Conservation (phyloP, 2,113 vertebrate species). For the Coreoperca whiteheadi region DNA sequence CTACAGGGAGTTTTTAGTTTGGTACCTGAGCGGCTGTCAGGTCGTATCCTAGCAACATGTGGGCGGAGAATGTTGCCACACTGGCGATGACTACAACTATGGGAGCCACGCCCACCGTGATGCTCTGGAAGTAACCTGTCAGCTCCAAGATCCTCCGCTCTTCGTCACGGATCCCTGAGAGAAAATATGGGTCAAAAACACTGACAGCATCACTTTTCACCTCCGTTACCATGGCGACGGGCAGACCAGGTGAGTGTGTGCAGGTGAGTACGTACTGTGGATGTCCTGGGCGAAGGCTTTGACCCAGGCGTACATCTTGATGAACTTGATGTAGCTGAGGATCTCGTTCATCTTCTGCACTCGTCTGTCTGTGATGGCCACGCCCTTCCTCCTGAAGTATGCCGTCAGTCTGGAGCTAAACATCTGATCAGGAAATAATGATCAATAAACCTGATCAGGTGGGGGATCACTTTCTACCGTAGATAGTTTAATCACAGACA, state of each 20-base stretch:
- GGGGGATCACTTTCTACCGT: not conserved
- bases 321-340: slow-evolving; percentile 94
- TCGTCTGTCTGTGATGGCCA: slow-evolving; percentile 90
- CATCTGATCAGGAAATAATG: slow-evolving; percentile 84
- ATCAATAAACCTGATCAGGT: slow-evolving; percentile 2
- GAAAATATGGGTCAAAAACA: not conserved
- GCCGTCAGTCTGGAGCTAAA: slow-evolving; percentile 93
- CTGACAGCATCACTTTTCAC: not conserved
- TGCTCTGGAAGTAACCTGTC: slow-evolving; percentile 94
- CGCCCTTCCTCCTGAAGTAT: slow-evolving; percentile 92
- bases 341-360: slow-evolving; percentile 98
- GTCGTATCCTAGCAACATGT: slow-evolving; percentile 93
- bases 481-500: not conserved
- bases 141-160: slow-evolving; percentile 89
- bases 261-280: slow-evolving; percentile 85
- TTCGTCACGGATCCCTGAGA: slow-evolving; percentile 89
- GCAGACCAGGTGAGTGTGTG: not conserved
- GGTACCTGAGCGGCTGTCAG: slow-evolving; percentile 92
- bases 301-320: slow-evolving; percentile 98
- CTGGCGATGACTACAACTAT: slow-evolving; percentile 95
- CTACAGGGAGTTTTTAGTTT: not conserved
- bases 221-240: not conserved
- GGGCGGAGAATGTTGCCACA: slow-evolving; percentile 92
- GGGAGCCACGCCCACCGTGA: slow-evolving; percentile 93
- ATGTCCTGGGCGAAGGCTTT: slow-evolving; percentile 93